Base-by-base conservation (phyloP, 2,888 invertebrate species). In the Isoperla grammatica region DNA sequence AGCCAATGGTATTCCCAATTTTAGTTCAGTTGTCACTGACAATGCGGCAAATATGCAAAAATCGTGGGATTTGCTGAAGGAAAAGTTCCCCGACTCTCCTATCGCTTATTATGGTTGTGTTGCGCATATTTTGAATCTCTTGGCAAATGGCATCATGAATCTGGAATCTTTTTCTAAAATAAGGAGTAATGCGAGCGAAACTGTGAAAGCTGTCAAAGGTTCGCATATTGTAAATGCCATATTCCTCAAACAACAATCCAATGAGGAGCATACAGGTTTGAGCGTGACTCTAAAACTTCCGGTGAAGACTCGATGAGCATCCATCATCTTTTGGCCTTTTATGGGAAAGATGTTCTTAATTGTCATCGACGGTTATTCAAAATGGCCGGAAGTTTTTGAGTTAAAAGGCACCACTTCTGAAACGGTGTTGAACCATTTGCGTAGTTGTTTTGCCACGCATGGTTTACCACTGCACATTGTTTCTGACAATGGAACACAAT, bases 31-130 rank as follows among this genome's bases (percentile, higher is more conserved):
- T 9, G 45, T 45, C 2, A 57, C 58, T 9, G 68, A 69, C 57
- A 67, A 68, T 61, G 65, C 67, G 22, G 59, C 68, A 8, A 61
- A 61, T 9, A 68, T 67, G 64, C 65, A 66, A 60, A 64, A 65
- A 15, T 59, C 67, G 46, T 67, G 67, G 63, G 53, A 61, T 37
- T 49, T 69, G 46, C 58, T 68, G 40, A 50, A 63, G 40, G 60
- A 65, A 46, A 64, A 68, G 57, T 68, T 45, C 45, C 45, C 45
- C 3, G 17, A 45, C 45, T 45, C 45, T 9, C 45, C 45, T 15
- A 45, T 45, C 13, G 45, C 45, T 9, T 45, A 45, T 17, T 45
- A 45, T 19, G 45, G 45, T 17, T 45, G 45, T 15, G 15, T 19
- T 9, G 45, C 45, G 9, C 45, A 45, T 15, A 45, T 45, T 45